Conservation (phyloP, 2,113 vertebrate genomes). For the Larimichthys crocea region DNA sequence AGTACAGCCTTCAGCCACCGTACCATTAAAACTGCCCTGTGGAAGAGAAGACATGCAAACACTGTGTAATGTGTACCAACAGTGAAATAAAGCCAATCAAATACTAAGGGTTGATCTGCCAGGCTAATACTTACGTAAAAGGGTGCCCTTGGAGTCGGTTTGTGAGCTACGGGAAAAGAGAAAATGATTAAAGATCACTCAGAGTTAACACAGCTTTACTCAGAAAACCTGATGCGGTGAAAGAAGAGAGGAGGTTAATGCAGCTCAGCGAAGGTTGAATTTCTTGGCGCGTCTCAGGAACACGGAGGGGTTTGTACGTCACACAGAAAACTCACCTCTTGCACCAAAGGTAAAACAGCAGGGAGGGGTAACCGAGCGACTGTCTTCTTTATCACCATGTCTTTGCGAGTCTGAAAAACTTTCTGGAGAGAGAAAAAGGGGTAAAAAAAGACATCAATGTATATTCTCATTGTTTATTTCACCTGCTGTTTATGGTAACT, state of each 20-base stretch:
- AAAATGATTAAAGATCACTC: slow-evolving; percentile 10
- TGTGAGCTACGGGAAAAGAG: slow-evolving; percentile 85
- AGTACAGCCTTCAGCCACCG: slow-evolving; percentile 95
- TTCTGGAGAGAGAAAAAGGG: slow-evolving; percentile 83
- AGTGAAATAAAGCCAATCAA: slow-evolving; percentile 5
- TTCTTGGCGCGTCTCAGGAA: background rate
- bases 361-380: slow-evolving; percentile 92
- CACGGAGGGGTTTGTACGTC: background rate
- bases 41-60: background rate
- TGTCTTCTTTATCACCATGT: slow-evolving; percentile 91
- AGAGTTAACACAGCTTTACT: background rate
- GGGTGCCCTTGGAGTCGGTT: slow-evolving; percentile 95
- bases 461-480: no score
- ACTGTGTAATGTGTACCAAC: slow-evolving; percentile 15
- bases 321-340: slow-evolving; percentile 85
- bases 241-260: background rate
- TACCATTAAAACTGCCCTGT: slow-evolving; percentile 92
- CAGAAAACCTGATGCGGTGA: background rate
- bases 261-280: background rate
- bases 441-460: background rate
- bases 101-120: background rate
- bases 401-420: slow-evolving; percentile 94
- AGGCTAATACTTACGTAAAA: slow-evolving; percentile 85
- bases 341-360: slow-evolving; percentile 92
- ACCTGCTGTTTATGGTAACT: no score